Base-by-base conservation (phyloP, 2,888 invertebrate species). In the Timandra comae region DNA sequence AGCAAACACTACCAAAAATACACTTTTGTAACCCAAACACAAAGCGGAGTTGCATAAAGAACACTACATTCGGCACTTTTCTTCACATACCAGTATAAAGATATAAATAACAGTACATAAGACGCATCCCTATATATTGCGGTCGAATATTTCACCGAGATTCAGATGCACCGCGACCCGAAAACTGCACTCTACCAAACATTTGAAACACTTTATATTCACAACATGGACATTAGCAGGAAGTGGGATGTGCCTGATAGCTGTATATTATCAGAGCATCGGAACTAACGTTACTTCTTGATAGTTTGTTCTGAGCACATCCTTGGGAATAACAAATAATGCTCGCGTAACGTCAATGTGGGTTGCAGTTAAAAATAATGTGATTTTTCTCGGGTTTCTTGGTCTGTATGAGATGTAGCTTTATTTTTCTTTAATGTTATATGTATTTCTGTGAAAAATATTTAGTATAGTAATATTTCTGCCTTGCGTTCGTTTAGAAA, bases 201-300 rank as follows among this genome's bases (percentile, higher is more conserved):
- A 46, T 47, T 49, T 42, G 30, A 27, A 31, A 26, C 43, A 46
- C 38, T 49, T 46, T 49, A 43, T 46, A 46, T 49, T 49, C 48
- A 43, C 27, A 33, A 37, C 48, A 38, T 33, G 26, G 41, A 46
- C 46, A 46, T 46, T 45, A 43, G 39, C 33, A 38, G 48, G 46
- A 49, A 41, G 38, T 43, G 38, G 48, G 43, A 35, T 38, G 46
- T 27, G 26, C 29, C 22, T 7, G 8, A 22, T 10, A 12, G 46
- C 35, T 36, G 41, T 49, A 45, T 43, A 45, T 49, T 46, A 49
- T 40, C 43, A 34, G 33, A 29, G n/a, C 37, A 42, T 40, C 43
- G 46, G 46, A 46, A 38, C 39, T 38, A 22, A 41, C 35, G 33
- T 37, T 41, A 38, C 30, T 43, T n/a, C 32, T 41, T 12, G 32